phyloP scores from a whole-genome alignment of 2,888 invertebrate species.

The Drosophila vallismaia region DNA sequence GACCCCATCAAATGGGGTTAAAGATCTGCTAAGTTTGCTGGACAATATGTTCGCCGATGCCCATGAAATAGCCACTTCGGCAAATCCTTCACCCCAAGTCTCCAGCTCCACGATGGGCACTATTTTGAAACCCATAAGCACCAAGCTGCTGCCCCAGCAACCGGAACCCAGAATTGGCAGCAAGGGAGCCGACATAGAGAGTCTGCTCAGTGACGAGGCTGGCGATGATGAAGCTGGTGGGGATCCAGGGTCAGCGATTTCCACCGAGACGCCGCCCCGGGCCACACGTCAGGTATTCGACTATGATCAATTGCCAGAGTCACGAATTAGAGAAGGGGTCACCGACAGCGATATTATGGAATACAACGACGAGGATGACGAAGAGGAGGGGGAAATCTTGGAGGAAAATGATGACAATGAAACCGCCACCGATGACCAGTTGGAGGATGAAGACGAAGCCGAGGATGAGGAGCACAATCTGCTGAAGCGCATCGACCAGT shows the following conservation, averaged over 20 bases:
- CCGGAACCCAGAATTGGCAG: slow-evolving; percentile 72
- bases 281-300: slow-evolving; percentile 82
- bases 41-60: slow-evolving; percentile 81
- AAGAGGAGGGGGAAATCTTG: slow-evolving; percentile 45
- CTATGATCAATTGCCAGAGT: slow-evolving; percentile 83
- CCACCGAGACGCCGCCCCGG: slow-evolving; percentile 72
- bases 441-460: slow-evolving; percentile 27
- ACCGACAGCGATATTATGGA: slow-evolving; percentile 52
- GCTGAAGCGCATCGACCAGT: slow-evolving; percentile 75
- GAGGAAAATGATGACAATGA: slow-evolving; percentile 31
- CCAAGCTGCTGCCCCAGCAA: slow-evolving; percentile 52
- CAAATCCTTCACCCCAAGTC: slow-evolving; percentile 13
- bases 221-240: slow-evolving; percentile 31
- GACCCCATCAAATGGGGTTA: slow-evolving; percentile 62
- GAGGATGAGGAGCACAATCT: slow-evolving; percentile 58
- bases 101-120: slow-evolving; percentile 60
- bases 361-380: slow-evolving; percentile 49
- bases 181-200: slow-evolving; percentile 62
- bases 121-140: slow-evolving; percentile 62
- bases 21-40: slow-evolving; percentile 81
- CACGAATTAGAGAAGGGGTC: slow-evolving; percentile 58
- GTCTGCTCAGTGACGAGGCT: slow-evolving; percentile 49
- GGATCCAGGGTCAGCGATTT: slow-evolving; percentile 49
- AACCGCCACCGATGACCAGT: slow-evolving; percentile 27
- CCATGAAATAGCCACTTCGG: slow-evolving; percentile 53